Evolutionary conservation across 2,113 vertebrate genomes (phyloP).

Genomic region (Bubo bubo): DNA sequence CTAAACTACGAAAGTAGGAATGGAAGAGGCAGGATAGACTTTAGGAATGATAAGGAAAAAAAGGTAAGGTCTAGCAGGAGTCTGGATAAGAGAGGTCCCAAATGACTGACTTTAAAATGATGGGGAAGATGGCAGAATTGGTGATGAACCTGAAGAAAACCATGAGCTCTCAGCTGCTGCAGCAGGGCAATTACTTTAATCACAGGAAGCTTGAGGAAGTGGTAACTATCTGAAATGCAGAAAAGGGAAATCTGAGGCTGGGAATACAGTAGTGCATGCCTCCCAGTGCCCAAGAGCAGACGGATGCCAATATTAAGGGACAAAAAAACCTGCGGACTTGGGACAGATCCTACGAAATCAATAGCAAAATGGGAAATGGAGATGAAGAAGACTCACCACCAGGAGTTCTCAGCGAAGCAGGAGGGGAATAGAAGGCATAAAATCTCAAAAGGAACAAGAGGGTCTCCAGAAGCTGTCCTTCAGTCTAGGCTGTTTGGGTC

Average conservation of each 20-base stretch:
- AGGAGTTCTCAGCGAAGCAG: neutral
- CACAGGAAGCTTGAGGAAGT: neutral
- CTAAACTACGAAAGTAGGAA: neutral
- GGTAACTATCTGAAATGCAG: neutral
- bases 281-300: neutral
- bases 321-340: neutral
- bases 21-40: neutral
- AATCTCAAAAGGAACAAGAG: neutral
- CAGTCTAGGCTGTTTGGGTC: neutral
- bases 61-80: neutral
- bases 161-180: neutral
- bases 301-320: neutral
- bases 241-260: neutral
- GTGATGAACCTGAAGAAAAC: neutral
- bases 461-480: neutral
- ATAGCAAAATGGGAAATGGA: neutral
- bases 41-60: neutral
- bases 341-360: neutral
- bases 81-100: neutral
- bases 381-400: neutral
- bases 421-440: neutral
- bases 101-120: neutral
- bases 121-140: neutral
- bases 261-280: neutral
- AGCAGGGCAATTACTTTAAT: neutral